Evolutionary conservation across 2,113 vertebrate genomes (phyloP).

Genomic region (Sphaerodactylus townsendi): DNA sequence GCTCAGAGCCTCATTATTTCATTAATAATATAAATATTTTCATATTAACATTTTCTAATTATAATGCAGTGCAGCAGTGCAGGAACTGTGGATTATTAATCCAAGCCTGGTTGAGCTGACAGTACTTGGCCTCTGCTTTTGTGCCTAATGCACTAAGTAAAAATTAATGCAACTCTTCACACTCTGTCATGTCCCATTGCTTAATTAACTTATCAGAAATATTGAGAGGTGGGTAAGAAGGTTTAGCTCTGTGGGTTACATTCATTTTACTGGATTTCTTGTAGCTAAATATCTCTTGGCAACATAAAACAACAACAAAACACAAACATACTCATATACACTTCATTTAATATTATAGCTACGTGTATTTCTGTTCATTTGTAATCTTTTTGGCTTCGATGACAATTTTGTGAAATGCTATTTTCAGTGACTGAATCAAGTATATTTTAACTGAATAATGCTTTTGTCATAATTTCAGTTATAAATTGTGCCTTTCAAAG

Average conservation of each 20-base stretch:
- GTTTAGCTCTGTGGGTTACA: slow-evolving; percentile 40
- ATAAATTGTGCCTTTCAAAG: slow-evolving; percentile 31
- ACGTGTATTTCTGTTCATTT: fast-evolving
- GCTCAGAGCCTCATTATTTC: slow-evolving; percentile 32
- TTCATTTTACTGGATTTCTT: slow-evolving; percentile 4
- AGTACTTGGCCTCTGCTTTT: slow-evolving; percentile 16
- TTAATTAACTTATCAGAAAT: slow-evolving; percentile 39
- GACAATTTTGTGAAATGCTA: not conserved
- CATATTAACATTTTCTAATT: slow-evolving; percentile 19
- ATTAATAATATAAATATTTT: slow-evolving; percentile 31
- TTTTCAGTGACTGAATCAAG: slow-evolving; percentile 39
- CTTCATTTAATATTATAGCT: slow-evolving; percentile 13
- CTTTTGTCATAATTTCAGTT: slow-evolving; percentile 19
- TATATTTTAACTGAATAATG: slow-evolving; percentile 32
- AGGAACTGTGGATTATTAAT: slow-evolving; percentile 38
- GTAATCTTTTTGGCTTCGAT: not conserved
- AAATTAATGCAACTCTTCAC: not conserved
- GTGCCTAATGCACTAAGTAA: not conserved
- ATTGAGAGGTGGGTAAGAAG: not conserved
- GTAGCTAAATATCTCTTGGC: slow-evolving; percentile 11
- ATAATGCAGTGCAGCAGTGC: not conserved
- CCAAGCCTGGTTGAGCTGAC: slow-evolving; percentile 17
- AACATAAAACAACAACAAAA: not conserved
- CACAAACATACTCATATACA: not conserved
- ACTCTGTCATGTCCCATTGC: not conserved